phyloP scores from a whole-genome alignment of 2,888 invertebrate genomes.

The Digitonthophagus gazella region DNA sequence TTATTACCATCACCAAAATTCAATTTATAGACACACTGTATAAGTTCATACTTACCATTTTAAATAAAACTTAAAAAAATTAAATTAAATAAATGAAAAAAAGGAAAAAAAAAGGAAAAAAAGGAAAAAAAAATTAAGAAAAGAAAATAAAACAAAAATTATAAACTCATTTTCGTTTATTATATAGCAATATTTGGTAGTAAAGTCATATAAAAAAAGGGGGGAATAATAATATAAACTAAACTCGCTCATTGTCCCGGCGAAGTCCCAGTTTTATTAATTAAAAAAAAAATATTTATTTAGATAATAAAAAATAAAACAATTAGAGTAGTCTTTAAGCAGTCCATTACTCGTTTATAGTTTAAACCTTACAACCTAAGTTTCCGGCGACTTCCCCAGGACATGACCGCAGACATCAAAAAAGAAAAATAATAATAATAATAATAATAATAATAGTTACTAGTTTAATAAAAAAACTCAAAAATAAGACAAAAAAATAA shows the following conservation, averaged over 20 bases:
- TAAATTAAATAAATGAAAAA: constrained; percentile 1
- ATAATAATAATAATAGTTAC: constrained; percentile 22
- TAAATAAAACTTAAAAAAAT: constrained; percentile 23
- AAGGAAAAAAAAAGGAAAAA: constrained; percentile 30
- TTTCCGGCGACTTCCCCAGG: constrained; percentile 37
- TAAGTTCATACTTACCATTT: constrained; percentile 13
- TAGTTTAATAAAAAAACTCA: constrained; percentile 43
- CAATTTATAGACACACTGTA: constrained; percentile 16
- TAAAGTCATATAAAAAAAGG: constrained; percentile 47
- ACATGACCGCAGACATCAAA: constrained; percentile 32
- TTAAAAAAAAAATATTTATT: constrained; percentile 11
- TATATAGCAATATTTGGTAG: constrained; percentile 55
- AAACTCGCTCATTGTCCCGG: constrained; percentile 9
- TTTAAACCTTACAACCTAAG: constrained; percentile 15
- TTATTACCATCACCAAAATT: too few species aligned
- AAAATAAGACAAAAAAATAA: constrained; percentile 34
- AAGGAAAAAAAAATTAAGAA: constrained; percentile 40
- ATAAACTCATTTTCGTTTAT: constrained; percentile 53
- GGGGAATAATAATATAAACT: constrained; percentile 14
- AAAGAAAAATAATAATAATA: constrained; percentile 22
- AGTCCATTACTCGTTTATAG: constrained; percentile 7
- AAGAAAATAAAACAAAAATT: constrained; percentile 47
- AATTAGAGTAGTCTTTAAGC: constrained; percentile 6
- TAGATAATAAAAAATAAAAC: constrained; percentile 6
- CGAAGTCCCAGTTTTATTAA: constrained; percentile 9